phyloP scores from a whole-genome alignment of 1,140 invertebrate genomes.

The Orius insidiosus region DNA sequence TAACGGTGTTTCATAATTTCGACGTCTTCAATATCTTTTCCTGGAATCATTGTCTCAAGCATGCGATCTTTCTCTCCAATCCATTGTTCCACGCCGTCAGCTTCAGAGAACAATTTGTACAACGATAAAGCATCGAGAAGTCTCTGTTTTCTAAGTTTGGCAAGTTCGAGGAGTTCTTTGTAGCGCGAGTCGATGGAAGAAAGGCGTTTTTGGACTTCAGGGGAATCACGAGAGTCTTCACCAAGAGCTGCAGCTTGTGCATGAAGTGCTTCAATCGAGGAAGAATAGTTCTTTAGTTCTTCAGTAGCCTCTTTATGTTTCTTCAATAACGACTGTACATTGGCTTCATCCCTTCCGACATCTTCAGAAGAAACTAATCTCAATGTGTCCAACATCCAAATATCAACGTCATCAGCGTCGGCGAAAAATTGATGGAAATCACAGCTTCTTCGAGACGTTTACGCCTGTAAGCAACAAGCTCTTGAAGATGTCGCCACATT shows the following conservation, averaged over 20 bases:
- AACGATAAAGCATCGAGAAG: slow-evolving; percentile 89
- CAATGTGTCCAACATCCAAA: slow-evolving; percentile 95
- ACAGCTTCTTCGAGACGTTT: slow-evolving; percentile 90
- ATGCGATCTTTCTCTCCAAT: slow-evolving; percentile 97
- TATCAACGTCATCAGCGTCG: slow-evolving; percentile 96
- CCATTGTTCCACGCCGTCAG: slow-evolving; percentile 98
- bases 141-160: slow-evolving; percentile 89
- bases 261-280: slow-evolving; percentile 82
- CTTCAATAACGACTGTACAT: slow-evolving; percentile 91
- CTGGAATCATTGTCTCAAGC: slow-evolving; percentile 91
- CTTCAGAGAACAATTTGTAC: slow-evolving; percentile 93
- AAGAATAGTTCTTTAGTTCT: slow-evolving; percentile 88
- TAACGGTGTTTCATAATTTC: slow-evolving; percentile 99
- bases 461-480: slow-evolving; percentile 77
- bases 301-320: slow-evolving; percentile 98
- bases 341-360: slow-evolving; percentile 94
- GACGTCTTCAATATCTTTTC: slow-evolving; percentile 96
- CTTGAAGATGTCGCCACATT: slow-evolving; percentile 88
- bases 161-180: slow-evolving; percentile 86
- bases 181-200: slow-evolving; percentile 87
- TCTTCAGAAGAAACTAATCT: slow-evolving; percentile 94
- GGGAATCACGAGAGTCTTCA: slow-evolving; percentile 73
- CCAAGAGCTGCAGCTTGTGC: slow-evolving; percentile 70
- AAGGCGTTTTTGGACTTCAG: slow-evolving; percentile 70
- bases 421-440: slow-evolving; percentile 98